Base-by-base conservation (phyloP, 2,888 invertebrate species). In the Andrena praecox region DNA sequence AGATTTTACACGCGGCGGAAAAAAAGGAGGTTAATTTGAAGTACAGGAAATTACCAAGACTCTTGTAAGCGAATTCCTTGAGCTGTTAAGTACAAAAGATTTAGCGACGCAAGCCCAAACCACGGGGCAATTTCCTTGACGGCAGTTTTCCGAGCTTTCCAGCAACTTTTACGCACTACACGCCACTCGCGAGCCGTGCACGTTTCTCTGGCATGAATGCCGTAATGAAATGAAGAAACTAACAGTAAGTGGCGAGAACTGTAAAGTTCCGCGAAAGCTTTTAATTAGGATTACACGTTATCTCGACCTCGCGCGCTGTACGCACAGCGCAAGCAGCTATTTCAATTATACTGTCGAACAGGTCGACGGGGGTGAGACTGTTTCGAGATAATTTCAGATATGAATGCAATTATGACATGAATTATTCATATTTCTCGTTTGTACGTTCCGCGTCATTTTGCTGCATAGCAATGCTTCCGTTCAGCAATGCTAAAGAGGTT, bases 221-320 rank as follows among this genome's bases (percentile, higher is more conserved):
- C 79, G 64, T 27, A 60, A 52, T 60, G 70, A 77, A 80, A 77
- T 52, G 78, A 71, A 80, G 70, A 62, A 80, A 48, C 52, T 20
- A 77, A 52, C 77, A n/a, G 24, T 48, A 80, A 80, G 70, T 48
- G 69, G 60, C 27, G 60, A 29, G 31, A 31, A 52, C 6, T 60
- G 80, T 70, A 67, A 78, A 80, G 60, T 80, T 70, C n/a, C 27
- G 59, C 66, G 59, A 54, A 71, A 77, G 66, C 70, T 77, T 80
- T 80, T 71, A 80, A 80, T 80, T 77, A 71, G 64, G 31, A 71
- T 80, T 77, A 77, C 78, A 52, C 70, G 31, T 77, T 77, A 80
- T 67, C 70, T 59, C 50, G 10, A 52, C 7, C 31, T 31, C 54
- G 12, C 35, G 29, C 27, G 27, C 4, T 24, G 24, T 48, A 50